These are phyloP conservation scores for Drosophila melanosoma DNA, from an alignment of 2,888 invertebrate genomes.

Conservation along the genomic window DNA sequence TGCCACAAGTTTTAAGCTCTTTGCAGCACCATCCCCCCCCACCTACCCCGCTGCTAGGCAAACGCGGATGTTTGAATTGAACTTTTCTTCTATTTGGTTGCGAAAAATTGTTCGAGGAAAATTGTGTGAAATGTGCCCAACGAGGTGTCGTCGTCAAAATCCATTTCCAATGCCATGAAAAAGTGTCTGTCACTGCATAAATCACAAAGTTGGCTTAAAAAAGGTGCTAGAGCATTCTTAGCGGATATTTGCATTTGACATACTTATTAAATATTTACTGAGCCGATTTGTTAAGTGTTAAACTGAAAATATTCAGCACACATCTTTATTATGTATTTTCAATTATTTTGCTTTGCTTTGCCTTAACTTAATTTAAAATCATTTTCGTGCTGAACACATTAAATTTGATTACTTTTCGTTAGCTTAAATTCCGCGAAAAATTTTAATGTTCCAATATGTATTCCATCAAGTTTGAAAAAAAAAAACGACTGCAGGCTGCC, in stretches of 20 bases:
- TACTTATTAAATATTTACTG: not conserved
- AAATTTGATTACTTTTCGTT: slow-evolving; percentile 49
- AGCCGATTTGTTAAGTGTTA: not conserved
- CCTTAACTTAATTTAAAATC: not conserved
- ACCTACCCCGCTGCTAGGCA: slow-evolving; percentile 1
- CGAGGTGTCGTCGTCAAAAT: slow-evolving; percentile 46
- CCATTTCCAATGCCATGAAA: slow-evolving; percentile 17
- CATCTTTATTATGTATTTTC: not conserved
- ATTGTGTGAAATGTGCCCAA: slow-evolving; percentile 47
- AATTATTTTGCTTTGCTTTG: not conserved
- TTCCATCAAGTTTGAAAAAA: slow-evolving; percentile 44
- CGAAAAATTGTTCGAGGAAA: slow-evolving; percentile 59
- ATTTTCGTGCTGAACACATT: slow-evolving; percentile 19
- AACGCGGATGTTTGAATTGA: slow-evolving; percentile 71
- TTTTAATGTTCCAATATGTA: slow-evolving; percentile 6
- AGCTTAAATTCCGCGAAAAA: slow-evolving; percentile 39
- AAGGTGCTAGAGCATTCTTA: not conserved
- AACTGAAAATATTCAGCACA: not conserved
- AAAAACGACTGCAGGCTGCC: slow-evolving; percentile 6
- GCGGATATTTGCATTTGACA: not conserved
- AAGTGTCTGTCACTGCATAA: slow-evolving; percentile 28
- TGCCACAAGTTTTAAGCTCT: slow-evolving; percentile 43
- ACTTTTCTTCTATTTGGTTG: slow-evolving; percentile 58
- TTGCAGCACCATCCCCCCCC: slow-evolving; percentile 17
- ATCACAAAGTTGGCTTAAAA: slow-evolving; percentile 20